phyloP scores from a whole-genome alignment of 2,888 invertebrate genomes.

The Cabera pusaria region DNA sequence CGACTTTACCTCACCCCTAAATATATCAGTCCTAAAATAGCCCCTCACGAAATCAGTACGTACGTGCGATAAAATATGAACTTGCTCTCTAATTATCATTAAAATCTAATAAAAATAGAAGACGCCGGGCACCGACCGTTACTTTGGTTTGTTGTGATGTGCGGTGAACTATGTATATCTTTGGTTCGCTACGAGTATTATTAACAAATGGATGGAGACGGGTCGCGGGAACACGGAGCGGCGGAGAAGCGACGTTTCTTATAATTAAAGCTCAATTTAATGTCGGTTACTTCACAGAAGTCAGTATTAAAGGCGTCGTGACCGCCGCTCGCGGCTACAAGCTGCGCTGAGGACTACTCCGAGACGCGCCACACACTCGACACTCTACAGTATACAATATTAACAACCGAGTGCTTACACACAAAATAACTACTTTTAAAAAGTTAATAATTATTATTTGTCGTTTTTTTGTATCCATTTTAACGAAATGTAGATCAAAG shows the following conservation, averaged over 20 bases:
- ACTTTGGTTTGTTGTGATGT: conserved; percentile 11
- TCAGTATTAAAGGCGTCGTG: background rate
- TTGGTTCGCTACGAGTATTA: conserved; percentile 9
- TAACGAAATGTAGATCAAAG: conserved; percentile 22
- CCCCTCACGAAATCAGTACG: conserved; percentile 15
- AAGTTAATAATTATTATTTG: conserved; percentile 35
- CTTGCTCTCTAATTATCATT: conserved; percentile 12
- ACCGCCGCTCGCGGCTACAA: conserved; percentile 2
- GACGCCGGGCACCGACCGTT: conserved; percentile 3
- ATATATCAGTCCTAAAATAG: conserved; percentile 31
- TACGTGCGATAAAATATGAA: conserved; percentile 24
- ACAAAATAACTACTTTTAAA: conserved; percentile 31
- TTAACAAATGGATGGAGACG: conserved; percentile 9
- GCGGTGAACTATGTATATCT: background rate
- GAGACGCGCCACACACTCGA: conserved; percentile 8
- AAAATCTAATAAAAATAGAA: conserved; percentile 3
- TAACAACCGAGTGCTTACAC: conserved; percentile 28
- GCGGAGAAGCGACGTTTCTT: conserved; percentile 6
- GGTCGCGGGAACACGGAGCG: background rate
- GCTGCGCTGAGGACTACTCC: background rate
- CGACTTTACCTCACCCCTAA: conserved; percentile 8
- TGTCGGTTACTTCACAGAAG: conserved; percentile 15
- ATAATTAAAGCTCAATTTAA: background rate
- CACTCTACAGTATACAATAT: conserved; percentile 2
- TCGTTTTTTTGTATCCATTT: conserved; percentile 33